Evolutionary conservation across 2,113 vertebrate species (phyloP), one percentile per base, ranked within the genome.

Genomic region (Tachycineta bicolor): DNA sequence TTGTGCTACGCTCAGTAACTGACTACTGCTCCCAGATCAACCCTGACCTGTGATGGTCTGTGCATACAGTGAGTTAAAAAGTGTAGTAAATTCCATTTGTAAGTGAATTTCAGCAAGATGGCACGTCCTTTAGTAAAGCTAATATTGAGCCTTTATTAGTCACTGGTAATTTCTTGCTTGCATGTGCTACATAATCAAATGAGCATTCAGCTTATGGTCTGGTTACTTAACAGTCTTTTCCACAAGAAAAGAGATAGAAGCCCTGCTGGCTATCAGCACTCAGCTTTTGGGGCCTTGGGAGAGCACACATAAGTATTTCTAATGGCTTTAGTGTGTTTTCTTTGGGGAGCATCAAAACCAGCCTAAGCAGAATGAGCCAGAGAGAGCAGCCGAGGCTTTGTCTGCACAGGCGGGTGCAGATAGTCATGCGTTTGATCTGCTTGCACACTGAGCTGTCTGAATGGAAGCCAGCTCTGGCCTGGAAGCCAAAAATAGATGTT

Each of bases 401-500:
- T 81, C 80, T 89, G 86, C 47, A 0, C 85, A 86, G 92, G 56
- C 25, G 78, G 85, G 82, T 34, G 85, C 94, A 96, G 92, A 80
- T 92, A 89, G 92, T 67, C 53, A 3, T 5, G 76, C 19, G 43
- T 96, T 94, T 96, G 95, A 96, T 94, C 93, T 93, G 68, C 76
- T 59, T 78, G 83, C 94, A 86, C 91, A 75, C 89, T 94, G 95
- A 92, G 89, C 80, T 94, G 83, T 18, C 93, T 96, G 95, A 93
- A 90, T 81, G 69, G 76, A 25, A 90, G 93, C 95, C 96, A 97
- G 64, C 79, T 92, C 85, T 67, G 67, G 79, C 83, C 92, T 95
- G 94, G 92, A 95, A 97, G 60, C 86, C 94, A 89, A 92, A 96
- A 95, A 92, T 71, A 93, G 90, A 88, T 52, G 39, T 83, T 93